These are phyloP conservation scores for Alauda arvensis DNA, from an alignment of 2,797 vertebrate species.

Conservation along the genomic window DNA sequence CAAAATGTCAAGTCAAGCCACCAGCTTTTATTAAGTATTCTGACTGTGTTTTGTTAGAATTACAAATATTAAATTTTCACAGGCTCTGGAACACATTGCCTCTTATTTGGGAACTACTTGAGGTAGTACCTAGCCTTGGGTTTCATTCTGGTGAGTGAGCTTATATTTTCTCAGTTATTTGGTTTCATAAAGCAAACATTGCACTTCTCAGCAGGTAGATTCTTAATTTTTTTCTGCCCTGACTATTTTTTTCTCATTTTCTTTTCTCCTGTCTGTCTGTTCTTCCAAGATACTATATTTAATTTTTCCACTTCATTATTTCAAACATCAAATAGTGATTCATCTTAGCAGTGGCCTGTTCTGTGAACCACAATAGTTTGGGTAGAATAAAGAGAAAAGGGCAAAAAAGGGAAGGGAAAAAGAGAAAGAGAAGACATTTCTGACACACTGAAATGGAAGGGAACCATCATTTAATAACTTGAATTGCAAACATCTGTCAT, in stretches of 20 bases:
- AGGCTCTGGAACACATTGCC: neutral
- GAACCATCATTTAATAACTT: constrained; percentile 68
- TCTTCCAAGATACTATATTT: constrained; percentile 50
- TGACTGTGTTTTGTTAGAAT: constrained; percentile 41
- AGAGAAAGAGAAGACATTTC: neutral
- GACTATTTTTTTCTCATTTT: neutral
- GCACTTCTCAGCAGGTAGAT: constrained; percentile 26
- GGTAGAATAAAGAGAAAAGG: constrained; percentile 52
- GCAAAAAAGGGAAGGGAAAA: neutral
- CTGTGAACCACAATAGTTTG: constrained; percentile 69
- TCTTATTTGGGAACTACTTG: constrained; percentile 19
- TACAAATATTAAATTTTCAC: constrained; percentile 40
- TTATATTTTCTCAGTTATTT: constrained; percentile 25
- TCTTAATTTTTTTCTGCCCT: constrained; percentile 20
- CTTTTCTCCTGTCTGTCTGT: constrained; percentile 4
- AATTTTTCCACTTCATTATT: constrained; percentile 67
- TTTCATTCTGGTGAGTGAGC: constrained; percentile 23
- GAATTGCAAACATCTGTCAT: constrained; percentile 71
- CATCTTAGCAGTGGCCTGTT: constrained; percentile 67
- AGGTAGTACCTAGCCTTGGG: constrained; percentile 10
- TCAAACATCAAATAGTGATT: constrained; percentile 62
- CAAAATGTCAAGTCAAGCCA: constrained; percentile 44
- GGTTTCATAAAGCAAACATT: constrained; percentile 38
- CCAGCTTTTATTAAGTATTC: constrained; percentile 37
- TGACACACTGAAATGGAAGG: constrained; percentile 63